These are phyloP conservation scores for Eueides isabella DNA, from an alignment of 1,140 invertebrate genomes.

Conservation along the genomic window DNA sequence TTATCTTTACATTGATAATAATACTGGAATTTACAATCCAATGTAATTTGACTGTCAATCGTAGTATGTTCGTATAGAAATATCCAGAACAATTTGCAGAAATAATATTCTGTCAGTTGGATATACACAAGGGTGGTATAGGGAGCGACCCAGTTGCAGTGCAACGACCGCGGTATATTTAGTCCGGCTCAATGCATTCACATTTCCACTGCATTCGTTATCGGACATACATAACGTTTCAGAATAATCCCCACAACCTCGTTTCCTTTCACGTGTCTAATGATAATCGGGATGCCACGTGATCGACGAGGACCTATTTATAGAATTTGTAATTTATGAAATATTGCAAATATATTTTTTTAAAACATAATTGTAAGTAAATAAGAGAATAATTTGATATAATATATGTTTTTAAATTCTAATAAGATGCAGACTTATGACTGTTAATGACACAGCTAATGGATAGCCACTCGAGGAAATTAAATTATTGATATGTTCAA, in stretches of 20 bases:
- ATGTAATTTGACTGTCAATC: not conserved
- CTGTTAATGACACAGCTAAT: no score
- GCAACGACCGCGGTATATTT: slow-evolving; percentile 75
- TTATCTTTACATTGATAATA: not conserved
- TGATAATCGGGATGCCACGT: slow-evolving; percentile 34
- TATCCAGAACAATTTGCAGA: slow-evolving; percentile 25
- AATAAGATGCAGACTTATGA: no score
- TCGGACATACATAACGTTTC: slow-evolving; percentile 45
- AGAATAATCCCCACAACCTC: slow-evolving; percentile 45
- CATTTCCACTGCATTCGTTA: slow-evolving; percentile 67
- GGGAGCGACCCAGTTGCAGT: slow-evolving; percentile 70
- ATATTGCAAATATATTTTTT: not conserved
- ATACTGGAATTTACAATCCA: not conserved
- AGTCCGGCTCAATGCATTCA: slow-evolving; percentile 63
- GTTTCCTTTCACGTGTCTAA: slow-evolving; percentile 40
- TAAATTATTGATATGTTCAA: no score
- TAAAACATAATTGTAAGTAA: no score
- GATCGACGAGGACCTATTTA: slow-evolving; percentile 36
- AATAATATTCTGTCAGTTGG: slow-evolving; percentile 26
- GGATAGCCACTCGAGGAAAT: no score
- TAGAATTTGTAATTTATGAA: slow-evolving; percentile 13
- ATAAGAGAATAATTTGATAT: no score
- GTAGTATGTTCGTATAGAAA: not conserved
- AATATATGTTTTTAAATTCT: no score
- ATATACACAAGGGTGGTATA: slow-evolving; percentile 35